Conservation (phyloP, 2,888 invertebrate species). For the Drosophila maculinotata region DNA sequence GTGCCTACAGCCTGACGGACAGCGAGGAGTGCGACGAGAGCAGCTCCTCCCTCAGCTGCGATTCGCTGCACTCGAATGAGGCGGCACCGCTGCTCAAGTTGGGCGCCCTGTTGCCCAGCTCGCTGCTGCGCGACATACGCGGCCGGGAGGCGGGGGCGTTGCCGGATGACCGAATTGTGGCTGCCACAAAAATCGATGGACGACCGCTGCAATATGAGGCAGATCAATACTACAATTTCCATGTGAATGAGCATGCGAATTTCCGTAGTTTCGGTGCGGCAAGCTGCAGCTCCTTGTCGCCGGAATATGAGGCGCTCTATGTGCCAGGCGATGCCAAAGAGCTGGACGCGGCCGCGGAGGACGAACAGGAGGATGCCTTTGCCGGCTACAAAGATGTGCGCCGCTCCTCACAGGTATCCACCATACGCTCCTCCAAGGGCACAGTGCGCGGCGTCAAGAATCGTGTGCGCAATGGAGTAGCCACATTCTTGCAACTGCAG, state of each 20-base stretch:
- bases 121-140: slow-evolving; percentile 89
- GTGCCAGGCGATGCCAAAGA: slow-evolving; percentile 4
- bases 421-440: slow-evolving; percentile 95
- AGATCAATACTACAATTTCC: slow-evolving; percentile 93
- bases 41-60: slow-evolving; percentile 91
- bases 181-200: slow-evolving; percentile 78
- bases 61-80: slow-evolving; percentile 91
- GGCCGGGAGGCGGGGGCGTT: slow-evolving; percentile 85
- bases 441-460: slow-evolving; percentile 97
- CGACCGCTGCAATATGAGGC: slow-evolving; percentile 87
- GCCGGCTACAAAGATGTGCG: slow-evolving; percentile 92
- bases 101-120: slow-evolving; percentile 86
- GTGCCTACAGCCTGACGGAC: slow-evolving; percentile 87
- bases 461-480: slow-evolving; percentile 96
- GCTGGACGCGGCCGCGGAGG: background rate
- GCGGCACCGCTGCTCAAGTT: slow-evolving; percentile 68
- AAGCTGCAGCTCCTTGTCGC: slow-evolving; percentile 15
- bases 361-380: slow-evolving; percentile 88
- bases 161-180: slow-evolving; percentile 40
- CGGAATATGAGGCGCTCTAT: slow-evolving; percentile 20
- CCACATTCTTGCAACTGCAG: slow-evolving; percentile 95
- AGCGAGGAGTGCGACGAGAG: slow-evolving; percentile 87
- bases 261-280: slow-evolving; percentile 68
- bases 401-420: slow-evolving; percentile 86
- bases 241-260: slow-evolving; percentile 89